Percentiles rank a stretch among this genome's conserved stretches.
Conservation (phyloP, 2,888 invertebrate species). For the Tetropium fuscum region DNA sequence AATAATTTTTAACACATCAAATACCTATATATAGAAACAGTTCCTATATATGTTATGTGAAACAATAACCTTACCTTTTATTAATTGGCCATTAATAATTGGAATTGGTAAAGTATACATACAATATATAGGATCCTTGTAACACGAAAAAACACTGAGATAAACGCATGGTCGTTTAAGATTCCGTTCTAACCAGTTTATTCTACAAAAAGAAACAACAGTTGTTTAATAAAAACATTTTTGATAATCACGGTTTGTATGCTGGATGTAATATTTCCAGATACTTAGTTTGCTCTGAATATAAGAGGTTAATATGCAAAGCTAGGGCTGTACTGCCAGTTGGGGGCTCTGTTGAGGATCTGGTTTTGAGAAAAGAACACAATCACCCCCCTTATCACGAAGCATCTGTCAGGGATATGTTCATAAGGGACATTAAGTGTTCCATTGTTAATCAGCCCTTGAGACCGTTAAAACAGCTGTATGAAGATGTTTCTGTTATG, state of each 20-base stretch:
- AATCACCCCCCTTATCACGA: slow-evolving; percentile 49
- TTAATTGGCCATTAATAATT: slow-evolving; percentile 3
- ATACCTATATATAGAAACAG: too few relatives aligned
- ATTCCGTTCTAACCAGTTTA: too few relatives aligned
- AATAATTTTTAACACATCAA: too few relatives aligned
- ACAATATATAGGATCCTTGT: too few relatives aligned
- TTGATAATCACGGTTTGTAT: too few relatives aligned
- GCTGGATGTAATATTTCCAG: slow-evolving; percentile 36
- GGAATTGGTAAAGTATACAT: too few relatives aligned
- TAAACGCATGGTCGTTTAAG: too few relatives aligned
- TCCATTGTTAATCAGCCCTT: slow-evolving; percentile 39
- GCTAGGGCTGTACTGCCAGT: slow-evolving; percentile 50
- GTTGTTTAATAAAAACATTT: too few relatives aligned
- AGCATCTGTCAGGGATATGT: slow-evolving; percentile 48
- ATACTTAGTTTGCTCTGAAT: slow-evolving; percentile 53
- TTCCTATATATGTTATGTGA: too few relatives aligned
- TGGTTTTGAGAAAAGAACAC: slow-evolving; percentile 47
- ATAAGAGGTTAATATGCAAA: slow-evolving; percentile 50
- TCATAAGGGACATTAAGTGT: slow-evolving; percentile 50
- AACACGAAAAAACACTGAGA: too few relatives aligned
- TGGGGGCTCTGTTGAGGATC: slow-evolving; percentile 39
- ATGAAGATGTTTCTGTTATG: slow-evolving; percentile 42
- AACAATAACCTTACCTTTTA: too few relatives aligned
- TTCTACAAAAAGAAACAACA: too few relatives aligned
- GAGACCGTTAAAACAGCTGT: slow-evolving; percentile 43